Base-by-base conservation (phyloP, 92 coral and sea anemone species). In the Palythoa grandis region DNA sequence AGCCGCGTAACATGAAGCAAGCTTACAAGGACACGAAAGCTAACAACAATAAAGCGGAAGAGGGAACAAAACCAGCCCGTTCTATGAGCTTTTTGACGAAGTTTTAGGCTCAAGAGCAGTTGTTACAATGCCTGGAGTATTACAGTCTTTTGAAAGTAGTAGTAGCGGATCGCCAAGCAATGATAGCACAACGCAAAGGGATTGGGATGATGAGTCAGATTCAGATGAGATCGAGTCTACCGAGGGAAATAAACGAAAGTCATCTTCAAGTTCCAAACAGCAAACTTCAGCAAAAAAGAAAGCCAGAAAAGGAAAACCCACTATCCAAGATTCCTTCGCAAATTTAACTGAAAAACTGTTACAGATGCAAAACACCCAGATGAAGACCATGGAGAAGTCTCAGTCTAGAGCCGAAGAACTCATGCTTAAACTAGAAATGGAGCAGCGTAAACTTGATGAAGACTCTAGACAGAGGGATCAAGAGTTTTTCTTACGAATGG, bases 331-430 rank as follows among this genome's bases (percentile, higher is more conserved):
- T 65, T 83, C 91, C 25, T 84, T 88, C 86, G 70, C 74, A 13
- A 52, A 88, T 61, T 78, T 91, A 52, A 79, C 90, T 8, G 90
- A 82, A 22, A 83, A 87, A 50, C 78, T 87, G 66, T 19, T 87
- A 29, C 88, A 86, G 50, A 89, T 92, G 92, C 94, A 91, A 52
- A 80, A 74, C 63, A n/a, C 88, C 0, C 94, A 91, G 69, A 82
- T 84, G 71, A 68, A 88, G 73, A 69, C 74, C 77, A 58, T 90
- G 74, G 86, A 82, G 20, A 52, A 70, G 56, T 50, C 89, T 11
- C 91, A 88, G 82, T 43, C 88, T 19, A 54, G 91, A 50, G 52
- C 88, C 35, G 93, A 90, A 70, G 91, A 88, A 47, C 82, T 91
- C 7, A 19, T 91, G 70, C 11, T 91, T 2, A 91, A 91, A 52